Base-by-base conservation (phyloP, 2,113 vertebrate species). In the Columba janthina region DNA sequence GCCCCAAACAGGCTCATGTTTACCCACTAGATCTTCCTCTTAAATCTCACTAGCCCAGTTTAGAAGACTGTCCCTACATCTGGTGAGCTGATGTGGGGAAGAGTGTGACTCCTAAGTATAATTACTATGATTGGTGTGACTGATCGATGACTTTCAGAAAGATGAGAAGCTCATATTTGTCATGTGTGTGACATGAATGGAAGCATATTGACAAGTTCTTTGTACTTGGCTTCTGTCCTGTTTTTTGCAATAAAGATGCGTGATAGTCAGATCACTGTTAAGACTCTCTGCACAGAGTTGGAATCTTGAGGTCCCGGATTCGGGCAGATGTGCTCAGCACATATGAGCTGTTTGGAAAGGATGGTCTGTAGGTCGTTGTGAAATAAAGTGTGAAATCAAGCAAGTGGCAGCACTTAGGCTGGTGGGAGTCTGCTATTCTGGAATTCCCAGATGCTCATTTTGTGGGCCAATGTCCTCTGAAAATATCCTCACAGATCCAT, bases 351-450 rank as follows among this genome's bases (percentile, higher is more conserved):
- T 77, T 86, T 71, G 48, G 64, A 86, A 53, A 81, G 24, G 60
- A 36, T 89, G 50, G 44, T 94, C 85, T 3, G 48, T 89, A 77
- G 77, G 62, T 85, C 31, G 0, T 19, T 96, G 81, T 74, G 80
- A 94, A 91, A 78, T 89, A 75, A 96, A 92, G 69, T 85, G 77
- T 87, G 73, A 89, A 93, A 91, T 42, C 3, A 1, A 93, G 57
- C 54, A 91, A 89, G 16, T 82, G 73, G 15, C 42, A 69, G 87
- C 46, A 29, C 56, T 69, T 31, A 44, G 66, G 22, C 66, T 89
- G 66, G 60, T 84, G 64, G 72, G 72, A 93, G 46, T 60, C 64
- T 90, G 54, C 89, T 94, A 56, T 88, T 95, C 66, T 71, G 58
- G 42, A 88, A 79, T 72, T 75, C 57, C 24, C 29, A 85, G 77